Conservation (phyloP, 1,140 invertebrate species). For the Amphibalanus amphitrite region DNA sequence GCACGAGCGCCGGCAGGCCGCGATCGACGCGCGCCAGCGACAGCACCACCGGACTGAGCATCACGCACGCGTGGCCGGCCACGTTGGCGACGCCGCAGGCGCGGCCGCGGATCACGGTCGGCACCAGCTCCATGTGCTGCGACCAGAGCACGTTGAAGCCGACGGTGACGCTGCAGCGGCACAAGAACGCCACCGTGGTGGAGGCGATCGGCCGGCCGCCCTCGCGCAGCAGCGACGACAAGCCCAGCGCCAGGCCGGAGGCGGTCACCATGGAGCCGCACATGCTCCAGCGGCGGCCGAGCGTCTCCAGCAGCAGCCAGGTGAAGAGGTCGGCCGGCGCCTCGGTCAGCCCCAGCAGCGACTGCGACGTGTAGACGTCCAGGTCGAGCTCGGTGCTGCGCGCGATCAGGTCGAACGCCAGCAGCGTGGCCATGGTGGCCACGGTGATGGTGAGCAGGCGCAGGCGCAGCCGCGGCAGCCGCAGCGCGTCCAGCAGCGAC, state of each 20-base stretch:
- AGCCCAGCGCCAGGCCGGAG: neutral
- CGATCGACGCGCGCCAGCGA: neutral
- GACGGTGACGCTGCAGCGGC: constrained; percentile 7
- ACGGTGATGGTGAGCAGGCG: neutral
- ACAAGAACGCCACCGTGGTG: constrained; percentile 9
- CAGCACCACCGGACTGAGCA: neutral
- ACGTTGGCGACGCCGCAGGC: neutral
- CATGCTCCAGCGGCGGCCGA: constrained; percentile 65
- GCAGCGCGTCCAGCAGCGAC: neutral
- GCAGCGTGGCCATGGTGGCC: constrained; percentile 8
- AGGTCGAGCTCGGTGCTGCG: constrained; percentile 31
- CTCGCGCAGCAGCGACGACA: neutral
- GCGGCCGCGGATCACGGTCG: neutral
- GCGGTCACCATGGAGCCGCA: constrained; percentile 35
- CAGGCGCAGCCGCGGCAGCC: neutral
- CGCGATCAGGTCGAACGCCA: constrained; percentile 14
- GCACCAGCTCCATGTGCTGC: constrained; percentile 12
- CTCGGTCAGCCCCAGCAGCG: constrained; percentile 59
- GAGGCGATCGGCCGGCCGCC: neutral
- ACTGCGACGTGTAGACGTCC: constrained; percentile 65
- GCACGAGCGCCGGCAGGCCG: neutral
- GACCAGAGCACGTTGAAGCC: constrained; percentile 5
- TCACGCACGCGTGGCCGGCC: neutral
- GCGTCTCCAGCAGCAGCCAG: constrained; percentile 55
- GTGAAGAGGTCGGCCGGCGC: constrained; percentile 65